Percentiles rank a stretch among this genome's conserved stretches.
Conservation (phyloP, 2,113 vertebrate species). For the Gymnarchus niloticus region DNA sequence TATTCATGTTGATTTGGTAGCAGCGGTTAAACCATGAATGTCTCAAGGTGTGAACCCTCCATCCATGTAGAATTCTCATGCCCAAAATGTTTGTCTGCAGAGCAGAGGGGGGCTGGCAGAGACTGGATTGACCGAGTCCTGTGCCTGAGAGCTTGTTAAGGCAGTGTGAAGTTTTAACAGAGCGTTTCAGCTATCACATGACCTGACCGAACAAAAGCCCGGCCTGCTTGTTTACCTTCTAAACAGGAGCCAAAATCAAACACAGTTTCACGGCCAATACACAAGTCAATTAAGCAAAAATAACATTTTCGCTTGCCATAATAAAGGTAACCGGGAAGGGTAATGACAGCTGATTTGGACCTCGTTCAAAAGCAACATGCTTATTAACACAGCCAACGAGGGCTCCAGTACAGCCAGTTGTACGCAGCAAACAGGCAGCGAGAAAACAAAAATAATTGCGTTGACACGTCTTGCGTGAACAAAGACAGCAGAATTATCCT, state of each 20-base stretch:
- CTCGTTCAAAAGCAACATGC: not conserved
- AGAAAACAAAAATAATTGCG: not conserved
- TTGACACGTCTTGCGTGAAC: not conserved
- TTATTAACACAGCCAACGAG: not conserved
- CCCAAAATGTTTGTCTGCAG: not conserved
- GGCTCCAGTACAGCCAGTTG: not conserved
- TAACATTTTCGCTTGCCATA: not conserved
- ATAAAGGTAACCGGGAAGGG: not conserved
- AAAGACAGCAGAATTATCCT: no score
- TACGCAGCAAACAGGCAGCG: not conserved
- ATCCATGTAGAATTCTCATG: not conserved
- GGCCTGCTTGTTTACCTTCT: not conserved
- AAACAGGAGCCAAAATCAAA: not conserved
- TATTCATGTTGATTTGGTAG: not conserved
- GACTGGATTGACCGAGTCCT: not conserved
- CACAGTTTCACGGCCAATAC: not conserved
- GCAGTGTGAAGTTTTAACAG: not conserved
- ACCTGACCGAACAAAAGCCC: not conserved
- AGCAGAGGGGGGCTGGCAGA: not conserved
- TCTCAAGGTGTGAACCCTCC: not conserved
- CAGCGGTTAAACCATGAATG: not conserved
- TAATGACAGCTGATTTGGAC: not conserved
- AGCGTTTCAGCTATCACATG: not conserved
- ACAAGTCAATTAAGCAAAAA: constrained; percentile 9
- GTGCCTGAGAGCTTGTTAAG: not conserved